Evolutionary conservation across 2,888 invertebrate genomes (phyloP).

Genomic region (Clusia tigrina): DNA sequence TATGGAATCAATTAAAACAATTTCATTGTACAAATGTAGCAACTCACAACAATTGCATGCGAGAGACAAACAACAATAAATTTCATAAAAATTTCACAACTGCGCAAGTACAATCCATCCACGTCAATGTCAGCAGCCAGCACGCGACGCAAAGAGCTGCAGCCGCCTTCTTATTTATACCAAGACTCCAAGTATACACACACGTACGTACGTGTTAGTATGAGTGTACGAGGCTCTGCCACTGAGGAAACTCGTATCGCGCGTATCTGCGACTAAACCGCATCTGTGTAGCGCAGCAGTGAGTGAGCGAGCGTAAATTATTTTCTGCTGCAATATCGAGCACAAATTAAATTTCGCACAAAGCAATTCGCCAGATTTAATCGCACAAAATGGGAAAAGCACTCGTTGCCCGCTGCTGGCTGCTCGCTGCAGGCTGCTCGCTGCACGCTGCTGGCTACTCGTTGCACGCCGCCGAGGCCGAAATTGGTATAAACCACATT

Average conservation of each 20-base stretch:
- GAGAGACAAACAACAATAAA: slow-evolving; percentile 6
- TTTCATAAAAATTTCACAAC: background rate
- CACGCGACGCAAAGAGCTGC: background rate
- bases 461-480: slow-evolving; percentile 19
- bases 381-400: slow-evolving; percentile 38
- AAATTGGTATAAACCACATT: slow-evolving; percentile 46
- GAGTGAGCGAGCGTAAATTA: slow-evolving; percentile 3
- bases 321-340: slow-evolving; percentile 43
- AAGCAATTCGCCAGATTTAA: slow-evolving; percentile 57
- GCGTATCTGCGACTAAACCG: slow-evolving; percentile 46
- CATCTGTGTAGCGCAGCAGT: slow-evolving; percentile 45
- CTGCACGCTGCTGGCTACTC: slow-evolving; percentile 31
- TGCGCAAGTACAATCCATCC: background rate
- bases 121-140: background rate
- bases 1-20: slow-evolving; percentile 7
- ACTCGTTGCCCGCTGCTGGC: slow-evolving; percentile 14
- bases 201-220: slow-evolving; percentile 19
- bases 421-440: slow-evolving; percentile 25
- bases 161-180: no score
- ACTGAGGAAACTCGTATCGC: slow-evolving; percentile 8
- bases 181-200: no score
- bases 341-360: slow-evolving; percentile 58
- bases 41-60: background rate
- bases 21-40: slow-evolving; percentile 2
- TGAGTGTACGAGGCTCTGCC: slow-evolving; percentile 7